Evolutionary conservation across 2,888 invertebrate species (phyloP).

Genomic region (Danaus chrysippus): DNA sequence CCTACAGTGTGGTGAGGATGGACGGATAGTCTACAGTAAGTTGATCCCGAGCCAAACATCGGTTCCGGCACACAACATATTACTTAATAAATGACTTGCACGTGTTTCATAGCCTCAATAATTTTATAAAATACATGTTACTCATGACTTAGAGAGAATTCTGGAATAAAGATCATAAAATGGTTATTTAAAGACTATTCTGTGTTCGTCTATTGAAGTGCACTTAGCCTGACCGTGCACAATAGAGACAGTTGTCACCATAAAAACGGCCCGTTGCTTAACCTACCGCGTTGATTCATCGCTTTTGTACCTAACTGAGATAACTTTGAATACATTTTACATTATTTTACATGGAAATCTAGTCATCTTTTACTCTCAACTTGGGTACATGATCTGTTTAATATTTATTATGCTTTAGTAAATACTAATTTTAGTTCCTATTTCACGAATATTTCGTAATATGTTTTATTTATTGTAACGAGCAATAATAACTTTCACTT

Average conservation of each 20-base stretch:
- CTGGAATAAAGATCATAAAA: neutral
- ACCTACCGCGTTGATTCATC: neutral
- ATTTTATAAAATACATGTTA: neutral
- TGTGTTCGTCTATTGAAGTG: neutral
- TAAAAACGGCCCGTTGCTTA: neutral
- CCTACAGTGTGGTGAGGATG: neutral
- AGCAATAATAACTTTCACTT: neutral
- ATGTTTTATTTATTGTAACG: neutral
- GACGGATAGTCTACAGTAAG: neutral
- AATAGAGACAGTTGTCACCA: neutral
- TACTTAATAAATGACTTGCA: constrained; percentile 3
- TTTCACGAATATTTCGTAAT: no score
- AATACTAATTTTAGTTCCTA: no score
- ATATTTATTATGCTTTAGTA: no score
- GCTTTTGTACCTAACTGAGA: neutral
- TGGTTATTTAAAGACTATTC: neutral
- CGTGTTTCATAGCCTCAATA: neutral
- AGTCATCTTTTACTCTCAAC: neutral
- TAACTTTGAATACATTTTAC: neutral
- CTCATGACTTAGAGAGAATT: no score
- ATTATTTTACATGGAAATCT: neutral
- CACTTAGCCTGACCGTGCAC: neutral
- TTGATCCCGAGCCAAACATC: constrained; percentile 3
- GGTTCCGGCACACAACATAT: neutral
- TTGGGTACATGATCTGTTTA: neutral